Base-by-base conservation (phyloP, 2,888 invertebrate genomes). In the Candidula unifasciata region DNA sequence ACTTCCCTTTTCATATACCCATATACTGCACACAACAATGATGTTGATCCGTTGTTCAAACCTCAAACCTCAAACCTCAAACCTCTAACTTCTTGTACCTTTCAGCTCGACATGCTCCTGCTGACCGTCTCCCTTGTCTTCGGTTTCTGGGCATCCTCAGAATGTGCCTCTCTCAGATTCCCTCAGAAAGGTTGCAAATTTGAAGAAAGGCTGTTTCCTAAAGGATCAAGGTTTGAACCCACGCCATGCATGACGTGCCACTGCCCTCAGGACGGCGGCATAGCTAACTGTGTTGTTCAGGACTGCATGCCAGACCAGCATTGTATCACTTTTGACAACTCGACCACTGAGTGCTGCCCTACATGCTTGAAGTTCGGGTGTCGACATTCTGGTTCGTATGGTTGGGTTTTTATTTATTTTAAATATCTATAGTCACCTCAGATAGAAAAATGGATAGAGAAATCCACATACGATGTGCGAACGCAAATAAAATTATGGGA, bases 161-260 rank as follows among this genome's bases (percentile, higher is more conserved):
- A 78, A 1, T 60, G 35, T 2, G 80, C 68, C 21, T 24, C 80
- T 30, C 27, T 80, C 13, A 68, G 68, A 1, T 44, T 2, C 24
- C 16, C 66, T 2, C 52, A 37, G 33, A 27, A 18, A 3, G 78
- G 83, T 0, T 87, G 87, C 37, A 60, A 52, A 24, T 85, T 78
- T 60, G 83, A 81, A 35, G 86, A 85, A 64, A 82, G 37, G 44
- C 57, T 83, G 30, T 83, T 82, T 57, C 3, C 69, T 0, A 71
- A 83, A 5, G 83, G 86, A 6, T 24, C 77, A n/a, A 85, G 60
- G 68, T 87, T 87, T 81, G 57, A 78, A n/a, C 85, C 87, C 24
- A 81, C 86, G n/a, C 85, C 85, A n/a, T 87, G 87, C n/a, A 86
- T 83, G 54, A 81, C 78, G 54, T 87, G 87, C 52, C 80, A 77